These are phyloP conservation scores for Lucilia cuprina DNA, from an alignment of 1,140 invertebrate species.

Conservation along the genomic window DNA sequence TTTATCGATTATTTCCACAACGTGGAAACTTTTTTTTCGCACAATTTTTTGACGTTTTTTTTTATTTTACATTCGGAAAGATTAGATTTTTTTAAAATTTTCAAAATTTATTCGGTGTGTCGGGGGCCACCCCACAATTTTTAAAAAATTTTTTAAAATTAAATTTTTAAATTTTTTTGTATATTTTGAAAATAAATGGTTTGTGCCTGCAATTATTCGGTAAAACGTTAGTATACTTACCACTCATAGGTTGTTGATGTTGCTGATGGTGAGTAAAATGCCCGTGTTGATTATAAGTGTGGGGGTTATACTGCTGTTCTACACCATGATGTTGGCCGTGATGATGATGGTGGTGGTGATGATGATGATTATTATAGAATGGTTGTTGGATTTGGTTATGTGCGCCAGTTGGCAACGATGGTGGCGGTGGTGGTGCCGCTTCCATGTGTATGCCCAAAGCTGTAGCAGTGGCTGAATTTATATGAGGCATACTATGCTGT, in stretches of 20 bases:
- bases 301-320: slow-evolving; percentile 20
- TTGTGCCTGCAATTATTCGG: not conserved
- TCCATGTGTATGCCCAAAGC: slow-evolving; percentile 59
- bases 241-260: slow-evolving; percentile 39
- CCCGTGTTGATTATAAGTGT: slow-evolving; percentile 5
- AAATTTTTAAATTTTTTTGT: too few species aligned
- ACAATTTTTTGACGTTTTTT: too few species aligned
- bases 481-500: slow-evolving; percentile 27
- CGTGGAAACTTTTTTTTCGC: too few species aligned
- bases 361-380: slow-evolving; percentile 37
- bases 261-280: slow-evolving; percentile 12
- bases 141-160: too few species aligned
- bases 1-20: too few species aligned
- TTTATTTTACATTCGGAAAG: too few species aligned
- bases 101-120: not conserved
- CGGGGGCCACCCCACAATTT: too few species aligned
- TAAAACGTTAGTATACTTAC: not conserved
- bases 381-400: slow-evolving; percentile 19
- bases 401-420: slow-evolving; percentile 36
- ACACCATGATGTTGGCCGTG: slow-evolving; percentile 37
- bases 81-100: not conserved
- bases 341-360: slow-evolving; percentile 40
- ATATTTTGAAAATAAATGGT: too few species aligned
- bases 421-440: slow-evolving; percentile 49
- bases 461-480: slow-evolving; percentile 46